Conservation (phyloP, 2,888 invertebrate genomes). For the Tortrix viridana region DNA sequence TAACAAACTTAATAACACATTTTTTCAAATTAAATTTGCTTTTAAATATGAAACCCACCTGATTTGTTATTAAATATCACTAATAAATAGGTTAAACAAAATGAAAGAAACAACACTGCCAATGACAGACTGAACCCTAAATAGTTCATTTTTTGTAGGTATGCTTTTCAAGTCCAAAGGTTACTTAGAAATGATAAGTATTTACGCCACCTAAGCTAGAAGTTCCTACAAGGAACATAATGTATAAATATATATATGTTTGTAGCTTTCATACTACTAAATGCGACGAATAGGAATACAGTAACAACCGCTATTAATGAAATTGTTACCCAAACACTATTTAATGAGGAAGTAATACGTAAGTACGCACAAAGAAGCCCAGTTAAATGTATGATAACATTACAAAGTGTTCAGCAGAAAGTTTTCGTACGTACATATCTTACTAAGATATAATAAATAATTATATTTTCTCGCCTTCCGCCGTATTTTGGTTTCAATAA, state of each 20-base stretch:
- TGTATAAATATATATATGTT: background rate
- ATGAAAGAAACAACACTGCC: slow-evolving; percentile 56
- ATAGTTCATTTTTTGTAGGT: slow-evolving; percentile 44
- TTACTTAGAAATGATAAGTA: slow-evolving; percentile 41
- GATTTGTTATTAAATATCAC: slow-evolving; percentile 48
- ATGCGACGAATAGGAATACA: background rate
- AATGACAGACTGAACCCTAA: slow-evolving; percentile 49
- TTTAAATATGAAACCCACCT: slow-evolving; percentile 57
- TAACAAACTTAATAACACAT: slow-evolving; percentile 1
- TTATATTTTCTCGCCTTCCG: too few relatives aligned
- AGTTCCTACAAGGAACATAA: background rate
- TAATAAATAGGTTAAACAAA: slow-evolving; percentile 59
- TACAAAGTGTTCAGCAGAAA: background rate
- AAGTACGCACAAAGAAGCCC: too few relatives aligned
- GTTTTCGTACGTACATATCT: slow-evolving; percentile 11
- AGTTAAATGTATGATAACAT: background rate
- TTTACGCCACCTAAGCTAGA: background rate
- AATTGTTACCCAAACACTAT: background rate
- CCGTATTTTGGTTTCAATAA: background rate
- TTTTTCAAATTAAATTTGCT: background rate
- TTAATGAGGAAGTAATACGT: too few relatives aligned
- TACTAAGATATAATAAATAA: too few relatives aligned
- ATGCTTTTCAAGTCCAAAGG: slow-evolving; percentile 59
- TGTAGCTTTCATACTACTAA: background rate
- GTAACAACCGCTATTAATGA: background rate